phyloP scores from a whole-genome alignment of 2,888 invertebrate genomes.

The Tenthredo notha region DNA sequence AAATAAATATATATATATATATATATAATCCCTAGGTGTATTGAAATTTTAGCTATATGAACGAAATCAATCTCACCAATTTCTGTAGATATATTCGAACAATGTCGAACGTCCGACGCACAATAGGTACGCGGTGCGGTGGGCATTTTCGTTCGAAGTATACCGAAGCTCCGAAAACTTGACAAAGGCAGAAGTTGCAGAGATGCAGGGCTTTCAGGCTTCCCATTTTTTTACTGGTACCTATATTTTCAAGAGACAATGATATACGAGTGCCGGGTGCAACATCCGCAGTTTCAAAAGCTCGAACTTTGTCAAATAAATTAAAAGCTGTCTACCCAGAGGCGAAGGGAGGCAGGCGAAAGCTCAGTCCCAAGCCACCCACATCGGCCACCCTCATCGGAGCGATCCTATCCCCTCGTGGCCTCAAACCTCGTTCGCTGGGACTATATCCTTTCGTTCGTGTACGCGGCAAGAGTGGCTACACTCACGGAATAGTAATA shows the following conservation, averaged over 20 bases:
- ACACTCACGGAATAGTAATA: conserved; percentile 68
- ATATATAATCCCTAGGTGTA: not conserved
- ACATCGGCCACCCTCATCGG: conserved; percentile 47
- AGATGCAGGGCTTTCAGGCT: conserved; percentile 6
- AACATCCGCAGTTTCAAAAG: conserved; percentile 55
- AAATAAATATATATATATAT: not conserved
- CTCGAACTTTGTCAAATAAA: conserved; percentile 73
- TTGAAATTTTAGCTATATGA: not conserved
- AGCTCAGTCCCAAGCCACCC: conserved; percentile 22
- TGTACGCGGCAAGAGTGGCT: conserved; percentile 57
- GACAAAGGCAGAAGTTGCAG: conserved; percentile 30
- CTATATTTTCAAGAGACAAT: conserved; percentile 60
- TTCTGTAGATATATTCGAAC: not conserved
- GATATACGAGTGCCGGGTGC: conserved; percentile 60
- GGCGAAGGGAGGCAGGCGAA: conserved; percentile 13
- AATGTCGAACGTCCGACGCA: not conserved
- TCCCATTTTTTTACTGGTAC: conserved; percentile 51
- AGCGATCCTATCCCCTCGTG: conserved; percentile 56
- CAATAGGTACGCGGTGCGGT: not conserved
- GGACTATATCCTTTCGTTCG: conserved; percentile 55
- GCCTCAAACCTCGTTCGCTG: conserved; percentile 57
- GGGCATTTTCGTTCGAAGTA: not conserved
- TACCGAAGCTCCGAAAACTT: not conserved
- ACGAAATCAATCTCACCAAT: not conserved
- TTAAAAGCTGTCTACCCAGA: conserved; percentile 67